These are phyloP conservation scores for Drosophila virilis DNA, from an alignment of 1,140 invertebrate species.

Conservation along the genomic window DNA sequence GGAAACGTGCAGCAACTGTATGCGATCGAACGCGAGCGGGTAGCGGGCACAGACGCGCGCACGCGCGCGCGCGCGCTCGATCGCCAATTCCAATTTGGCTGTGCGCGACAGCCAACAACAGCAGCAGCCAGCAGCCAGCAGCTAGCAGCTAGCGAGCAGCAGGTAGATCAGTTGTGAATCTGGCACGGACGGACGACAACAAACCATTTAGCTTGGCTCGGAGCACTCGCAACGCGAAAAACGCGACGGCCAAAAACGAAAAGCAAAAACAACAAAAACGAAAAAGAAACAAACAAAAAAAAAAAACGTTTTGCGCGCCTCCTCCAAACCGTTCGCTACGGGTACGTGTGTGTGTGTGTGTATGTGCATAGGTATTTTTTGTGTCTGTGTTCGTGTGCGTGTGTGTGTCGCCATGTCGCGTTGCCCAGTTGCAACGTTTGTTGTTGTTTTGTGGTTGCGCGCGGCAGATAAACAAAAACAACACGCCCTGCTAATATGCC, in stretches of 20 bases:
- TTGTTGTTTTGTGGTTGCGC: slow-evolving; percentile 34
- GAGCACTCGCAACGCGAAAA: slow-evolving; percentile 46
- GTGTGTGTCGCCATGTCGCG: slow-evolving; percentile 23
- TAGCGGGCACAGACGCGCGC: neutral
- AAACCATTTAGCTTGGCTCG: slow-evolving; percentile 74
- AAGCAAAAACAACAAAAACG: slow-evolving; percentile 25
- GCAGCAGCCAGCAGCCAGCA: slow-evolving; percentile 43
- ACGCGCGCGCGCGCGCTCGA: slow-evolving; percentile 22
- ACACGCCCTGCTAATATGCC: slow-evolving; percentile 34
- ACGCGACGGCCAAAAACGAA: slow-evolving; percentile 44
- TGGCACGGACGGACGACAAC: slow-evolving; percentile 73
- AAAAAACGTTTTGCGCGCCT: slow-evolving; percentile 58
- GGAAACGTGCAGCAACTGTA: neutral
- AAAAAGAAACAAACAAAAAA: slow-evolving; percentile 13
- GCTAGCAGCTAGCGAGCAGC: slow-evolving; percentile 57
- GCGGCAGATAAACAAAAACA: slow-evolving; percentile 36
- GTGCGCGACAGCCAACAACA: slow-evolving; percentile 37
- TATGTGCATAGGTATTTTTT: slow-evolving; percentile 13
- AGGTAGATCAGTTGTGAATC: slow-evolving; percentile 82
- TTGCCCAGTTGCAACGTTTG: slow-evolving; percentile 45
- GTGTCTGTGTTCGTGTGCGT: neutral
- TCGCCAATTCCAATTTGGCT: slow-evolving; percentile 66
- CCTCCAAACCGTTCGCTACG: slow-evolving; percentile 25
- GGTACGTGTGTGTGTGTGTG: slow-evolving; percentile 43
- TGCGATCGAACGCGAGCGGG: neutral